These are phyloP conservation scores for Florisuga fusca DNA, from an alignment of 2,797 vertebrate species.

Conservation along the genomic window DNA sequence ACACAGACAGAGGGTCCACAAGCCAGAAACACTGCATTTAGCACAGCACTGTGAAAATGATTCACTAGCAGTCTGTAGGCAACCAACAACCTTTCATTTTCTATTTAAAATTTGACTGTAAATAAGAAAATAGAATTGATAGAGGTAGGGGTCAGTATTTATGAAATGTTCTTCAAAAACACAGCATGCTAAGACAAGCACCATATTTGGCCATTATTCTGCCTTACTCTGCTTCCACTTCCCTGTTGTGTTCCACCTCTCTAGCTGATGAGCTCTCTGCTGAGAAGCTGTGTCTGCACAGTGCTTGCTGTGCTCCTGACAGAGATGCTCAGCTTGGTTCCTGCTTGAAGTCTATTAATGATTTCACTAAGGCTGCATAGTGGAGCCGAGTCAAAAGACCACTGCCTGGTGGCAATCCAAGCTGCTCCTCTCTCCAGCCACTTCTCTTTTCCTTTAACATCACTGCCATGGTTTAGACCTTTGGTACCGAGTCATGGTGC, in stretches of 20 bases:
- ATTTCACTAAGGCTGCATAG: neutral
- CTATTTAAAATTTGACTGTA: neutral
- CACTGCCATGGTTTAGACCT: neutral
- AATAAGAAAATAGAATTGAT: neutral
- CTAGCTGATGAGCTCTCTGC: neutral
- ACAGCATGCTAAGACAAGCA: neutral
- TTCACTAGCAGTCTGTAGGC: neutral
- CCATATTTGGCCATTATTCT: neutral
- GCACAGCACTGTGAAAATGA: neutral
- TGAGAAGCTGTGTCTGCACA: neutral
- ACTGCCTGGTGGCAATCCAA: neutral
- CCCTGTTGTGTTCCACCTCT: neutral
- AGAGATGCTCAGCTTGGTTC: neutral
- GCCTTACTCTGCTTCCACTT: neutral
- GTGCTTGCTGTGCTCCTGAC: rapidly evolving
- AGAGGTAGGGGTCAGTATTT: neutral
- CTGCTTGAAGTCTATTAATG: neutral
- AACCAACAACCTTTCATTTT: neutral
- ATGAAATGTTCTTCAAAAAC: neutral
- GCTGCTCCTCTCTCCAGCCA: neutral
- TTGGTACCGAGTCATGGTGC: neutral
- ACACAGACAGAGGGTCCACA: neutral
- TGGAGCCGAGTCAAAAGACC: neutral
- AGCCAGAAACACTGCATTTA: neutral
- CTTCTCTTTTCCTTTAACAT: neutral